Evolutionary conservation across 2,888 invertebrate genomes (phyloP).

Genomic region (Artemia sp.): DNA sequence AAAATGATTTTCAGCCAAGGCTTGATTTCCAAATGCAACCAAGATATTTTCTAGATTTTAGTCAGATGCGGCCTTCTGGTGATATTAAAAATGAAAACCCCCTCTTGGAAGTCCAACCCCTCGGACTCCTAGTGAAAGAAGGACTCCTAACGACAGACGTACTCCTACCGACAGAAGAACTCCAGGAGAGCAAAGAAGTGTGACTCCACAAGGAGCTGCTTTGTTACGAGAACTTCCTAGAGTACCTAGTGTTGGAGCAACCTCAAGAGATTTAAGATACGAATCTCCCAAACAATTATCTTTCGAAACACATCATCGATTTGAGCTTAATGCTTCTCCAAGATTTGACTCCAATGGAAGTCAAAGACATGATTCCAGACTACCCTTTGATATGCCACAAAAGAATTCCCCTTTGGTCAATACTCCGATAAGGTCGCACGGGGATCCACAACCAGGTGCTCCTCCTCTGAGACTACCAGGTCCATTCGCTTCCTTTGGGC

Average conservation of each 20-base stretch:
- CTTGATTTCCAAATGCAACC: conserved; percentile 6
- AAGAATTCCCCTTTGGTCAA: background rate
- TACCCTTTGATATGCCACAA: background rate
- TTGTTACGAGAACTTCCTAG: background rate
- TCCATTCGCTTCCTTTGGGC: background rate
- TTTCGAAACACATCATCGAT: conserved; percentile 3
- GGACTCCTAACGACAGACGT: too few relatives aligned
- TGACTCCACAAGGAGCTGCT: background rate
- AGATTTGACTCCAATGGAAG: too few relatives aligned
- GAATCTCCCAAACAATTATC: background rate
- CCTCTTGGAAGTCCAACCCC: conserved; percentile 2
- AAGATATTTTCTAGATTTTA: background rate
- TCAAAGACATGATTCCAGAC: background rate
- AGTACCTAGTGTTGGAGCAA: background rate
- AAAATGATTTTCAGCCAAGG: background rate
- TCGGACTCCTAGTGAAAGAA: conserved; percentile 2
- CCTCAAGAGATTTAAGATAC: background rate
- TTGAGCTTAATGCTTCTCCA: background rate
- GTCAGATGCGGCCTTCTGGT: background rate
- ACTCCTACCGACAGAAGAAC: too few relatives aligned
- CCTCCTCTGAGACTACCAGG: conserved; percentile 9
- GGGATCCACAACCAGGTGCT: conserved; percentile 1
- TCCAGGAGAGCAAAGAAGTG: background rate
- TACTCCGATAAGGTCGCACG: background rate
- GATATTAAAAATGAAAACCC: conserved; percentile 1